Evolutionary conservation across 2,113 vertebrate genomes (phyloP), one percentile per base, ranked within the genome.

Genomic region (Vicugna pacos): DNA sequence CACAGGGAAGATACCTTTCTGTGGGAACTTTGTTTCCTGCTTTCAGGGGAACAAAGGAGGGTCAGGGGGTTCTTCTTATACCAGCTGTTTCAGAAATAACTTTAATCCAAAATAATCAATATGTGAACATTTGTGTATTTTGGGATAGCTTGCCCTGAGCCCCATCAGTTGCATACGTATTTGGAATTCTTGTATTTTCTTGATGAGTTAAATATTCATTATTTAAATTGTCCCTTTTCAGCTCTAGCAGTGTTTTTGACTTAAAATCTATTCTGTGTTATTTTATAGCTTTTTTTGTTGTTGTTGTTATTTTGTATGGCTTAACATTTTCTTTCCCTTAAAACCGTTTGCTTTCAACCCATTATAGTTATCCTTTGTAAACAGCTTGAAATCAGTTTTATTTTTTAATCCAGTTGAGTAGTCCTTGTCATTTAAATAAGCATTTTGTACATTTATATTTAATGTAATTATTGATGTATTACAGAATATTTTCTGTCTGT

Each of bases 401-500:
- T 50, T 46, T 91, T 92, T 56, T 70, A 60, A 58, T 54, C 38
- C 32, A 81, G 19, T 82, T 17, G 8, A 19, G 28, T 69, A 67
- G 42, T 93, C 87, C 92, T 89, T 86, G 30, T 80, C 69, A 64
- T 73, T 93, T 79, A 86, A 72, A 72, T 62, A 12, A 65, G 0
- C 77, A 93, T 70, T 87, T 94, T 35, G 24, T 52, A n/a, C 79
- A 46, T 58, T 89, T 79, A 86, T 28, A 83, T 69, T 89, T 93
- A 96, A 90, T 93, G 42, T 69, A 62, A 73, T 89, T 84, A 77
- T 75, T 83, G 15, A 52, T 46, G 30, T 28, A 54, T 79, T 92
- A 60, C 1, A 60, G 26, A 62, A 13, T 64, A 4, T 52, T 15
- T 84, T 89, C 38, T 35, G 15, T 77, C 50, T 83, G 20, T 94